Evolutionary conservation across 2,113 vertebrate species (phyloP).

Genomic region (Nothocercus nigrocapillus): DNA sequence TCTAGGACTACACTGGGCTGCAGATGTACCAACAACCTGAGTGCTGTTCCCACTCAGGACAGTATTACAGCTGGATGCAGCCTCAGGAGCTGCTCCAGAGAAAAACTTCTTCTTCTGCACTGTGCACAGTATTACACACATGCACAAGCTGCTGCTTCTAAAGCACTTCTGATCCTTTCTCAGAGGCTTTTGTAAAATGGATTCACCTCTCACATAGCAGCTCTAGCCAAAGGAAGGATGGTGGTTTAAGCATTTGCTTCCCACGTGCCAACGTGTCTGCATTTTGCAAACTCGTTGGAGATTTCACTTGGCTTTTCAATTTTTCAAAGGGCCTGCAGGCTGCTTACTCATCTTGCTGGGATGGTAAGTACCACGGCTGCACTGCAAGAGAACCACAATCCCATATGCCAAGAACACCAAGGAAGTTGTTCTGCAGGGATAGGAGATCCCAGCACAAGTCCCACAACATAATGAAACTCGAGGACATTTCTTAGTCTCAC

Average conservation of each 20-base stretch:
- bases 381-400: background rate
- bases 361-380: background rate
- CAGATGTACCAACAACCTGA: rapidly evolving
- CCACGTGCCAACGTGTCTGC: background rate
- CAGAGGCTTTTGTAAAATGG: background rate
- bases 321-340: background rate
- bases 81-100: background rate
- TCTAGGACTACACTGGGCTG: rapidly evolving
- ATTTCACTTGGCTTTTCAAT: background rate
- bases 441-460: background rate
- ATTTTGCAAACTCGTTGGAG: background rate
- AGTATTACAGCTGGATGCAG: background rate
- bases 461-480: background rate
- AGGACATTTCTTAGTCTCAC: background rate
- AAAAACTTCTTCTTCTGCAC: background rate
- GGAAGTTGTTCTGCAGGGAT: background rate
- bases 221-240: background rate
- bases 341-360: background rate
- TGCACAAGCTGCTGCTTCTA: background rate
- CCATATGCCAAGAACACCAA: background rate
- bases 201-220: background rate
- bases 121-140: background rate
- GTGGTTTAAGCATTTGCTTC: background rate
- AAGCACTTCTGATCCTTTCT: background rate
- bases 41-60: background rate